phyloP scores from a whole-genome alignment of 2,888 invertebrate species.

The Phengaris arion region DNA sequence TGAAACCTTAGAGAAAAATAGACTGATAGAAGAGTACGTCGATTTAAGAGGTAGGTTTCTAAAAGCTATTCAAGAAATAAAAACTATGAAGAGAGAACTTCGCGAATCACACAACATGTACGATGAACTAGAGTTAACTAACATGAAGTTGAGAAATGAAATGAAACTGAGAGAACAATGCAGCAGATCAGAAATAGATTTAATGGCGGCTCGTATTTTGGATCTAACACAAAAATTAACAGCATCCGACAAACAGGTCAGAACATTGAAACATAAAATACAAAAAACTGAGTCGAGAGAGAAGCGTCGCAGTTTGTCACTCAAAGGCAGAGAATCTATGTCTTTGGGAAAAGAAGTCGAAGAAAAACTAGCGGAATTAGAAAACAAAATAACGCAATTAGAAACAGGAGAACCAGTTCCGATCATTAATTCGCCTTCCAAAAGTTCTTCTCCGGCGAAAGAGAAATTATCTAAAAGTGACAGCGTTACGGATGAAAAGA shows the following conservation, averaged over 20 bases:
- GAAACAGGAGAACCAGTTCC: conserved; percentile 76
- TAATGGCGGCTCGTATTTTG: conserved; percentile 91
- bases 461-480: conserved; percentile 76
- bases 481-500: conserved; percentile 69
- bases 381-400: conserved; percentile 85
- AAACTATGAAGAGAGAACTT: conserved; percentile 89
- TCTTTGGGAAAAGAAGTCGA: conserved; percentile 91
- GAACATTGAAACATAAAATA: conserved; percentile 88
- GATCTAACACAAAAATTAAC: conserved; percentile 90
- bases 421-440: conserved; percentile 70
- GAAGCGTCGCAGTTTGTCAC: conserved; percentile 88
- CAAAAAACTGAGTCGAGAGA: conserved; percentile 87
- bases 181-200: conserved; percentile 84
- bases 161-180: conserved; percentile 82
- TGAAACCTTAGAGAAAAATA: conserved; percentile 85
- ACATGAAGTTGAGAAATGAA: conserved; percentile 86
- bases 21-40: conserved; percentile 88
- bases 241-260: conserved; percentile 89
- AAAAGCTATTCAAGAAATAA: conserved; percentile 90
- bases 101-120: conserved; percentile 89
- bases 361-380: conserved; percentile 89
- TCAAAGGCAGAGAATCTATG: conserved; percentile 90
- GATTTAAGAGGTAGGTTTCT: conserved; percentile 88
- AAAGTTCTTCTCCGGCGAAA: conserved; percentile 77
- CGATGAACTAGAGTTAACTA: conserved; percentile 89